phyloP scores from a whole-genome alignment of 2,888 invertebrate species.

The Trachelus tabidus region DNA sequence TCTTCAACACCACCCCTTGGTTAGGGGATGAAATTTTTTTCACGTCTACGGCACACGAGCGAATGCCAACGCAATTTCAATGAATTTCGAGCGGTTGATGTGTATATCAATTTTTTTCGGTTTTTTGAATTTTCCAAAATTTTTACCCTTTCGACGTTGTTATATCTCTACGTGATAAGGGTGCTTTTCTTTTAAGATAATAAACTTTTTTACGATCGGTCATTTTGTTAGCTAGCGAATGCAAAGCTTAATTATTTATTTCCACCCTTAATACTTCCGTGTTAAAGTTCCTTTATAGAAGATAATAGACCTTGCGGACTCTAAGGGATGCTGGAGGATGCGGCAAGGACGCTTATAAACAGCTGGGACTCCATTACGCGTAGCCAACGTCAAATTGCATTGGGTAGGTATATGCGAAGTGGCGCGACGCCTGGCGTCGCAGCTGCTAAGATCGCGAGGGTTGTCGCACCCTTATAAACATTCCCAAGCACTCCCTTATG shows the following conservation, averaged over 20 bases:
- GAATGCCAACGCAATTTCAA: not conserved
- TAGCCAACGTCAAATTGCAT: not conserved
- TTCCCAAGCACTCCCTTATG: slow-evolving; percentile 14
- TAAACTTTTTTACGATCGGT: not conserved
- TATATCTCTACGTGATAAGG: no score
- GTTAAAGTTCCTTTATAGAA: not conserved
- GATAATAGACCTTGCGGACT: not conserved
- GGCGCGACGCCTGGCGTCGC: not conserved
- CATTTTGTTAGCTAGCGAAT: not conserved
- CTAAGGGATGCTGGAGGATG: not conserved
- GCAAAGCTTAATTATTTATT: not conserved
- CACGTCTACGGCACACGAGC: not conserved
- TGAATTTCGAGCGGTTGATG: not conserved
- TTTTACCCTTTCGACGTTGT: no score
- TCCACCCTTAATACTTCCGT: not conserved
- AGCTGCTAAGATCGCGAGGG: not conserved
- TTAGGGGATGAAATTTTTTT: not conserved
- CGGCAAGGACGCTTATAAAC: not conserved
- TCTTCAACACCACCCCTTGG: not conserved
- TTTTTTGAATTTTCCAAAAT: not conserved
- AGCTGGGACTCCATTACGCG: not conserved
- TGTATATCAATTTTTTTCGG: not conserved
- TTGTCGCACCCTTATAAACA: slow-evolving; percentile 14
- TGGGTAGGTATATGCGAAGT: not conserved
- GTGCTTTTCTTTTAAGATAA: no score